These are phyloP conservation scores for Furnarius figulus DNA, from an alignment of 2,113 vertebrate species.

Conservation along the genomic window DNA sequence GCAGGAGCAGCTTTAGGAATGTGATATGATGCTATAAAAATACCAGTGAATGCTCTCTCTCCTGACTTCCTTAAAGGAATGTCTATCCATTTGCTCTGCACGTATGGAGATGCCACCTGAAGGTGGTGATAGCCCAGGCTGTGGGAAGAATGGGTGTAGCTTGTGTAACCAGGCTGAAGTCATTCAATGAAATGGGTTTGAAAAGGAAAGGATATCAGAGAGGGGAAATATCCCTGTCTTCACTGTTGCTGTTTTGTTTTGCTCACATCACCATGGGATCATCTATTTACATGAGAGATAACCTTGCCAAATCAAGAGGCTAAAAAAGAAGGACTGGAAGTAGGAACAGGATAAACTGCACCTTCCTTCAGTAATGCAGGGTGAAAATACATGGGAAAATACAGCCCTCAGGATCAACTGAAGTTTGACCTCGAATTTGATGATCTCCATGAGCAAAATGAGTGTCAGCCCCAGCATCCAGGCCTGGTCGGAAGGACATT, in stretches of 20 bases:
- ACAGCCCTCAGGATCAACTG: not conserved
- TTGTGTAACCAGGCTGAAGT: not conserved
- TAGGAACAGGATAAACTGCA: not conserved
- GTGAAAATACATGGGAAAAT: not conserved
- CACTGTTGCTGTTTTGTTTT: not conserved
- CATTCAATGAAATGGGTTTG: not conserved
- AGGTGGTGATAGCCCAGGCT: not conserved
- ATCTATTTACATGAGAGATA: not conserved
- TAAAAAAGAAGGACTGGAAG: not conserved
- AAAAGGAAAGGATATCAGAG: not conserved
- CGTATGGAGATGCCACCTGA: not conserved
- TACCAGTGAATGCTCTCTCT: not conserved
- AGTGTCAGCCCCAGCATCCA: not conserved
- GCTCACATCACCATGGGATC: rapidly evolving
- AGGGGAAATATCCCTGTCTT: not conserved
- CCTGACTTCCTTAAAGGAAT: not conserved
- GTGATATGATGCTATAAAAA: not conserved
- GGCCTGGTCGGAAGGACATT: not conserved
- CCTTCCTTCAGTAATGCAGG: not conserved
- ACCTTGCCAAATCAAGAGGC: not conserved
- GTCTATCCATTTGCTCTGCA: not conserved
- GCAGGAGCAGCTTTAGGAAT: not conserved
- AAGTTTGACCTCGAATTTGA: not conserved
- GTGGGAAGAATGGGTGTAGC: not conserved
- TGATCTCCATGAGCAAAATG: not conserved